Conservation (phyloP, 92 coral and sea anemone species). For the Zoanthus solanderi region DNA sequence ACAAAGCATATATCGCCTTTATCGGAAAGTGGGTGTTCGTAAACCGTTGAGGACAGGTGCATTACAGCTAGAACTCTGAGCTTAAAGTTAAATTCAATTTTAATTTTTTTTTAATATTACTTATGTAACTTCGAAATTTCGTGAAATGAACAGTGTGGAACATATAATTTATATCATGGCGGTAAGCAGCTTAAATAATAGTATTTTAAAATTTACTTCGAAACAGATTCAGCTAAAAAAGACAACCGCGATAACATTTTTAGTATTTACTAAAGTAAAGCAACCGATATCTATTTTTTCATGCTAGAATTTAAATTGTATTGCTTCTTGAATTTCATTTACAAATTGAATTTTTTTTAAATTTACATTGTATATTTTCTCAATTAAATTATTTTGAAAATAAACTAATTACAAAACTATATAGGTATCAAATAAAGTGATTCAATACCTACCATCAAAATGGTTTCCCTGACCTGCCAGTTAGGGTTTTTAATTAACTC, state of each 20-base stretch:
- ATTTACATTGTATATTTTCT: too few relatives aligned
- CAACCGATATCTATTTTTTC: not conserved
- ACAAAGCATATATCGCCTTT: not conserved
- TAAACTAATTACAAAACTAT: too few relatives aligned
- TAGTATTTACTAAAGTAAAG: too few relatives aligned
- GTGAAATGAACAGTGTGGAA: conserved; percentile 2
- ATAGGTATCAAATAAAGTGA: too few relatives aligned
- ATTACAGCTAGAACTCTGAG: not conserved
- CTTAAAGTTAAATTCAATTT: not conserved
- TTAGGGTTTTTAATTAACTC: not conserved
- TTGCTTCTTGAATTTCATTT: not conserved
- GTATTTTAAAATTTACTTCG: not conserved
- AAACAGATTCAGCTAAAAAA: not conserved
- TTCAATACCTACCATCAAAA: not conserved
- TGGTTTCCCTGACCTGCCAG: not conserved
- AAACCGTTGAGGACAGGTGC: not conserved
- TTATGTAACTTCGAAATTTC: not conserved
- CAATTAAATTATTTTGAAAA: too few relatives aligned
- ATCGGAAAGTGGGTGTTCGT: not conserved
- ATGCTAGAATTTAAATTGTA: not conserved
- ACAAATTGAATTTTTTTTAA: too few relatives aligned
- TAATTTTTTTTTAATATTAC: not conserved
- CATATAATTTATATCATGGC: not conserved
- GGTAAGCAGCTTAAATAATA: not conserved
- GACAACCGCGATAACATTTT: not conserved